Evolutionary conservation across 1,140 invertebrate genomes (phyloP).

Genomic region (Temnothorax curvispinosus): DNA sequence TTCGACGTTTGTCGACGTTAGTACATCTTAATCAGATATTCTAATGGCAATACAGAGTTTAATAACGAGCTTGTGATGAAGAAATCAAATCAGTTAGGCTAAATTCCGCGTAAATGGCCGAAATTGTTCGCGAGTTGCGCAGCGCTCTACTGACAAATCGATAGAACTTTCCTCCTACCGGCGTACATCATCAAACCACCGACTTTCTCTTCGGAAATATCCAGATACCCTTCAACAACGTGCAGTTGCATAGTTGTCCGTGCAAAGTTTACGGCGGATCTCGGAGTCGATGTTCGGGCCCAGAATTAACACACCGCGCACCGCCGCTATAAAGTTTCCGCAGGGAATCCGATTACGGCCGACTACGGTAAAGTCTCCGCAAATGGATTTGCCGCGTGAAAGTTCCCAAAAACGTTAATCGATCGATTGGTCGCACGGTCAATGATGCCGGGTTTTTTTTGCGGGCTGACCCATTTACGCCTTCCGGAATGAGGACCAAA

Average conservation of each 20-base stretch:
- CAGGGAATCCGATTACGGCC: slow-evolving; percentile 69
- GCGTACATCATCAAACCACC: slow-evolving; percentile 56
- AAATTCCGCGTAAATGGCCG: slow-evolving; percentile 25
- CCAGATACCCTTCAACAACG: slow-evolving; percentile 31
- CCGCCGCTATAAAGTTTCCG: slow-evolving; percentile 50
- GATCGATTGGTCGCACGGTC: slow-evolving; percentile 2
- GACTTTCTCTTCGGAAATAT: slow-evolving; percentile 66
- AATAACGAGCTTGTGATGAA: slow-evolving; percentile 5
- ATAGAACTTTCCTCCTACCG: slow-evolving; percentile 29
- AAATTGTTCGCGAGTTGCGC: slow-evolving; percentile 38
- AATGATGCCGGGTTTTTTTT: slow-evolving; percentile 2
- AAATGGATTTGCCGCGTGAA: slow-evolving; percentile 48
- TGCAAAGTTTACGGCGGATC: slow-evolving; percentile 60
- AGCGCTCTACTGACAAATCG: slow-evolving; percentile 21
- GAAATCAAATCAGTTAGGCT: slow-evolving; percentile 35
- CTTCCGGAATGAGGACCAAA: neutral
- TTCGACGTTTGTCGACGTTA: neutral
- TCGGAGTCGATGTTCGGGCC: slow-evolving; percentile 52
- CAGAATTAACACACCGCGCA: slow-evolving; percentile 57
- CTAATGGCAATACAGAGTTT: neutral
- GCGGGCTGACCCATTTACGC: neutral
- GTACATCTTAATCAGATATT: neutral
- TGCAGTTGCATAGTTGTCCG: slow-evolving; percentile 65
- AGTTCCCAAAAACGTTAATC: slow-evolving; percentile 52
- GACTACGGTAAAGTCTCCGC: slow-evolving; percentile 29